Evolutionary conservation across 2,888 invertebrate genomes (phyloP).

Genomic region (Oscheius myriophilus): DNA sequence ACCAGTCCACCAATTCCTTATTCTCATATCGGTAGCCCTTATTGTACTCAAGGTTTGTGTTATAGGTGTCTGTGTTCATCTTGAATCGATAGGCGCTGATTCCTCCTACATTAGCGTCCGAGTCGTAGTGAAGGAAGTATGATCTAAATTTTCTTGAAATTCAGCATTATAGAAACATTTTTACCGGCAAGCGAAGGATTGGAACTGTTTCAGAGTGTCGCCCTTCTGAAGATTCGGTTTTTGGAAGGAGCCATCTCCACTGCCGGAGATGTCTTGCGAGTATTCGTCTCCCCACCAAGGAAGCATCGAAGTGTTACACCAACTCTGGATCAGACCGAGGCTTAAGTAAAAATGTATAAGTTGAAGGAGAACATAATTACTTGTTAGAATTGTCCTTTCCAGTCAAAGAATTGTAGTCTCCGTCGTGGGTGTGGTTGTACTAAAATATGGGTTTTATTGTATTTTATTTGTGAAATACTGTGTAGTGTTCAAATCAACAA

Average conservation of each 20-base stretch:
- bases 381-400: conserved; percentile 53
- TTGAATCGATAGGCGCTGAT: conserved; percentile 52
- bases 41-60: conserved; percentile 42
- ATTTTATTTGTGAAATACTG: too few species aligned
- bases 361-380: conserved; percentile 15
- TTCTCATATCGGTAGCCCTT: conserved; percentile 54
- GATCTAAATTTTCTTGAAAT: conserved; percentile 36
- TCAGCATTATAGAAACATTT: not conserved
- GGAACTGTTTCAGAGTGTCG: conserved; percentile 55
- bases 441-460: conserved; percentile 26
- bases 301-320: conserved; percentile 38
- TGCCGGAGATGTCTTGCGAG: conserved; percentile 35
- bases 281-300: conserved; percentile 44
- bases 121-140: conserved; percentile 48
- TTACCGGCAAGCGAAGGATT: conserved; percentile 55
- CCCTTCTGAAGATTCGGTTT: conserved; percentile 54
- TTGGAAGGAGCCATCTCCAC: conserved; percentile 59
- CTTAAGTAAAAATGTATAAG: conserved; percentile 24
- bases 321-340: conserved; percentile 42
- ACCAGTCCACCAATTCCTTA: conserved; percentile 47
- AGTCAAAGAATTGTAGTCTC: conserved; percentile 50
- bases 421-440: conserved; percentile 58
- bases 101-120: conserved; percentile 41
- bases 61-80: conserved; percentile 48
- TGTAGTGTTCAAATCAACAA: too few species aligned